Percentiles rank a stretch among this genome's conserved stretches.
Conservation (phyloP, 2,113 vertebrate species). For the Camelus dromedarius region DNA sequence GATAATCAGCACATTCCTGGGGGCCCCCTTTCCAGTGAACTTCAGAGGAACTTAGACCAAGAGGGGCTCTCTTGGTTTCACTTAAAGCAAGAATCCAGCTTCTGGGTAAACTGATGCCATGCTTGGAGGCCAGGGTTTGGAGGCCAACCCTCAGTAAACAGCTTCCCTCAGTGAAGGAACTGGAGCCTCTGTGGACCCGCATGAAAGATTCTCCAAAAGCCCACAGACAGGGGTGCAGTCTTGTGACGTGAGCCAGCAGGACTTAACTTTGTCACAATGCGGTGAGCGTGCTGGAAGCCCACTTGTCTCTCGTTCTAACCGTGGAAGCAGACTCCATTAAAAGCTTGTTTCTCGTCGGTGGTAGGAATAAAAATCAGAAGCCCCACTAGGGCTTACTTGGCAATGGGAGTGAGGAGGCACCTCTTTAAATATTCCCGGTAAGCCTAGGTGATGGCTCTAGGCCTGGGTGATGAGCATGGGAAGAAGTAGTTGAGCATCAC, state of each 20-base stretch:
- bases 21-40: background rate
- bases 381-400: background rate
- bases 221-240: background rate
- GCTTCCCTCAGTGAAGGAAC: background rate
- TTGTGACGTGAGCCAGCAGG: background rate
- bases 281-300: background rate
- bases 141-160: background rate
- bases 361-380: background rate
- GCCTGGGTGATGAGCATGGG: background rate
- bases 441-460: background rate
- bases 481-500: background rate
- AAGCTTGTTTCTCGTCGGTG: background rate
- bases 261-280: background rate
- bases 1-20: background rate
- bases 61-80: background rate
- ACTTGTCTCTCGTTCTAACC: background rate
- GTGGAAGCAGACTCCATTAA: background rate
- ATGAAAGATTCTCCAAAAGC: background rate
- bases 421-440: background rate
- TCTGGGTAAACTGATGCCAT: background rate
- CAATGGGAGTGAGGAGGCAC: background rate
- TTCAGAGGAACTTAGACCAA: background rate
- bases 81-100: conserved; percentile 1
- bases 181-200: background rate
- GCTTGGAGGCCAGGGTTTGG: background rate